phyloP scores from a whole-genome alignment of 92 coral and sea anemone species.

The Zoanthus sociatus region DNA sequence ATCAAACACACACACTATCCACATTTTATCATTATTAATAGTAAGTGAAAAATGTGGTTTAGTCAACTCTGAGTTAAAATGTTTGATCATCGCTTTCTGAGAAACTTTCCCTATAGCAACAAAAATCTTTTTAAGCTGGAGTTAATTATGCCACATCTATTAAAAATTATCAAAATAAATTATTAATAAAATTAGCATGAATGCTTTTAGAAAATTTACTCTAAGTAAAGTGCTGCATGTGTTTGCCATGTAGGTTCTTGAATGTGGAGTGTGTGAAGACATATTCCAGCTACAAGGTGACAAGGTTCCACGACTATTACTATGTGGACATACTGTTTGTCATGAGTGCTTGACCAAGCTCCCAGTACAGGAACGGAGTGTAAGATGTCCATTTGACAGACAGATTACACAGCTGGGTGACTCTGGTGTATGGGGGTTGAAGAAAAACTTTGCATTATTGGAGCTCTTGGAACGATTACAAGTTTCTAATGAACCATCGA shows the following conservation, averaged over 20 bases:
- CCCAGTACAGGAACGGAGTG: constrained; percentile 81
- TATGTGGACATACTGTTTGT: constrained; percentile 98
- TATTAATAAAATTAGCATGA: too few relatives aligned
- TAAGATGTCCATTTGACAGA: constrained; percentile 97
- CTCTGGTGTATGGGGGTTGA: constrained; percentile 99
- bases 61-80: too few relatives aligned
- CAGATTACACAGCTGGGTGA: constrained; percentile 95
- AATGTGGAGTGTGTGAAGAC: constrained; percentile 99
- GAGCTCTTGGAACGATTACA: constrained; percentile 92
- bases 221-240: too few relatives aligned
- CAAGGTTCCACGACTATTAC: constrained; percentile 92
- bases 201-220: neutral
- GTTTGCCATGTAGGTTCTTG: constrained; percentile 71
- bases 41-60: too few relatives aligned
- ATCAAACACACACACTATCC: too few relatives aligned
- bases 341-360: constrained; percentile 96
- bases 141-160: too few relatives aligned
- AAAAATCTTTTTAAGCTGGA: too few relatives aligned
- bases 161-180: too few relatives aligned
- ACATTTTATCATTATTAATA: too few relatives aligned
- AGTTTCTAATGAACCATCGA: constrained; percentile 76
- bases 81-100: too few relatives aligned
- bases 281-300: constrained; percentile 96
- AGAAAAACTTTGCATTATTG: constrained; percentile 96
- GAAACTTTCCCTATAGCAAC: too few relatives aligned